Conservation (phyloP, 53 echinoderm and acorn worm species). For the Apostichopus leukothele region DNA sequence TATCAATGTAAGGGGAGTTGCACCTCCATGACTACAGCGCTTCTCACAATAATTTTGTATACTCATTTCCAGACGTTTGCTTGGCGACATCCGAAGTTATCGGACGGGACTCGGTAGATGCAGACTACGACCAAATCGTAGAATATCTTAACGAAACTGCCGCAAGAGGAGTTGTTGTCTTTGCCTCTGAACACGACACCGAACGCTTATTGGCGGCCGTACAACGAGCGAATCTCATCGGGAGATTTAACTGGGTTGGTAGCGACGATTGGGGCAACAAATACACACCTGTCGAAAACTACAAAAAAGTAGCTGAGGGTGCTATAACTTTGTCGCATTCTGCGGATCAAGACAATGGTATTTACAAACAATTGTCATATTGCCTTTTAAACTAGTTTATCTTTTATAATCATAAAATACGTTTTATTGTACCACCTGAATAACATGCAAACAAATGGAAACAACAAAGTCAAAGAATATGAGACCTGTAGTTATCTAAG, state of each 20-base stretch:
- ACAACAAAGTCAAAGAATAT: no score
- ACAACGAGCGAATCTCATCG: conserved; percentile 69
- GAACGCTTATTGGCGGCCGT: conserved; percentile 78
- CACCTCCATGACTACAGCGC: no score
- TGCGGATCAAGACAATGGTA: conserved; percentile 77
- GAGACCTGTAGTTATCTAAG: no score
- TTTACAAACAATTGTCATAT: not conserved
- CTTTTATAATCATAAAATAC: no score
- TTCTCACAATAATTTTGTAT: no score
- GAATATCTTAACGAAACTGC: conserved; percentile 57
- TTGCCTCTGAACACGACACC: conserved; percentile 87
- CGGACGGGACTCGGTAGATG: conserved; percentile 65
- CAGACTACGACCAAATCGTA: conserved; percentile 72
- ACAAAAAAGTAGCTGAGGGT: conserved; percentile 72
- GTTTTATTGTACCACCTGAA: no score
- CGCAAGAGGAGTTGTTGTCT: conserved; percentile 83
- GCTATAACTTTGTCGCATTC: conserved; percentile 88
- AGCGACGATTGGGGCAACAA: conserved; percentile 99
- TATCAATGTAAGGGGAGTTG: no score
- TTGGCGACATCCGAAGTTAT: conserved; percentile 80
- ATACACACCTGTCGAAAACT: conserved; percentile 74
- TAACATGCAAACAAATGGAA: no score
- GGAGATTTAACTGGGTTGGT: conserved; percentile 91
- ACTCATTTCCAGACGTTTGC: conserved; percentile 68
- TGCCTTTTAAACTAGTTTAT: not conserved